phyloP scores from a whole-genome alignment of 2,797 vertebrate genomes.

The Nasua narica region DNA sequence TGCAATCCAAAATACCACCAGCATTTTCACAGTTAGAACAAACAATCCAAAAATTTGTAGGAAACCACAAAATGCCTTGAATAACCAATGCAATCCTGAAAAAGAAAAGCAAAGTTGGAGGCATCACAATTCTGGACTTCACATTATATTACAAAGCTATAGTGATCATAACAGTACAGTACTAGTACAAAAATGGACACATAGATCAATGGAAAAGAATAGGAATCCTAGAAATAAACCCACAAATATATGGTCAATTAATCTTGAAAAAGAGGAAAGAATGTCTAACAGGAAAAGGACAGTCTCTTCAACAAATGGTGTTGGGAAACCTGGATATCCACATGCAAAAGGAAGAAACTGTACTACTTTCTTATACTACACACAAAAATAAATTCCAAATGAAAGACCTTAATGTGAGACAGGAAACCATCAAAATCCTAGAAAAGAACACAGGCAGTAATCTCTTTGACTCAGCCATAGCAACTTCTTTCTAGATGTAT shows the following conservation, averaged over 20 bases:
- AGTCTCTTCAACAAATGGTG: background rate
- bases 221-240: background rate
- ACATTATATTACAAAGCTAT: background rate
- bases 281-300: background rate
- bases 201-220: background rate
- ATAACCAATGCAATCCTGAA: background rate
- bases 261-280: background rate
- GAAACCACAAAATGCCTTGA: background rate
- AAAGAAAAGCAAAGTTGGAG: background rate
- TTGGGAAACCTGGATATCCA: background rate
- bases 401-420: background rate
- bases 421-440: background rate
- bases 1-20: background rate
- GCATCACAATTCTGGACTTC: background rate
- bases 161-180: background rate
- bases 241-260: background rate
- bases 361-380: background rate
- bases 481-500: background rate
- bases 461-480: background rate
- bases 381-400: background rate
- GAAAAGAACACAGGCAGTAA: background rate
- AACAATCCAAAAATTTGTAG: background rate
- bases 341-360: background rate
- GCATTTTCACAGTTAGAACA: background rate
- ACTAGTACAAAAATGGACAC: background rate